A percentile compares a stretch with the other conserved stretches of the same genome.
Conservation (phyloP, 2,113 vertebrate species). For the Clarias magur region DNA sequence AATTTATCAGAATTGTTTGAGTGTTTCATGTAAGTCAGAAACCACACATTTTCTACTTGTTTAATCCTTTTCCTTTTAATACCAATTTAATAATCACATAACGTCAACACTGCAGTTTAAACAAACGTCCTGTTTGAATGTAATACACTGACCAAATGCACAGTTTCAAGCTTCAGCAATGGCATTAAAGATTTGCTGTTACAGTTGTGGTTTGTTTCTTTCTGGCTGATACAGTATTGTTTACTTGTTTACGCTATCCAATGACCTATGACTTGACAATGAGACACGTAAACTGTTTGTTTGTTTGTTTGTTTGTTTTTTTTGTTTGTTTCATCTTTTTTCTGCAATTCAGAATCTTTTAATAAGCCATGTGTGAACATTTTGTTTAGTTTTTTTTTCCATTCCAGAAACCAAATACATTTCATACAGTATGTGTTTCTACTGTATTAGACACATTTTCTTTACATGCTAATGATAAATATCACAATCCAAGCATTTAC, state of each 20-base stretch:
- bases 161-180: constrained; percentile 4
- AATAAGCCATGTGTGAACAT: not conserved
- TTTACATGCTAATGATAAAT: constrained; percentile 16
- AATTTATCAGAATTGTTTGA: constrained; percentile 46
- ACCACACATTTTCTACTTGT: not conserved
- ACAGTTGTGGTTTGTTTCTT: not conserved
- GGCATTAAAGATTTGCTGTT: constrained; percentile 33
- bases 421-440: not conserved
- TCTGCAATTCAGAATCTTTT: not conserved
- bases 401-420: not conserved
- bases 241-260: not conserved
- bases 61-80: not conserved
- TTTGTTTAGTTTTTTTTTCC: not conserved
- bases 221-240: not conserved
- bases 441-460: not conserved
- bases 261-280: not conserved
- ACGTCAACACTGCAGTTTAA: not conserved
- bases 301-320: too few species aligned
- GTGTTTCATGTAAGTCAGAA: constrained; percentile 18
- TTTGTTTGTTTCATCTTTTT: too few species aligned
- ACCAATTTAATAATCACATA: not conserved
- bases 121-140: constrained; percentile 5
- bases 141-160: constrained; percentile 12
- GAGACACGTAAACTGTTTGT: not conserved
- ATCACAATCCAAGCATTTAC: not conserved